Percentiles rank a stretch among this genome's conserved stretches.
phyloP scores from a whole-genome alignment of 2,888 invertebrate genomes.

The Ichneumon xanthorius region DNA sequence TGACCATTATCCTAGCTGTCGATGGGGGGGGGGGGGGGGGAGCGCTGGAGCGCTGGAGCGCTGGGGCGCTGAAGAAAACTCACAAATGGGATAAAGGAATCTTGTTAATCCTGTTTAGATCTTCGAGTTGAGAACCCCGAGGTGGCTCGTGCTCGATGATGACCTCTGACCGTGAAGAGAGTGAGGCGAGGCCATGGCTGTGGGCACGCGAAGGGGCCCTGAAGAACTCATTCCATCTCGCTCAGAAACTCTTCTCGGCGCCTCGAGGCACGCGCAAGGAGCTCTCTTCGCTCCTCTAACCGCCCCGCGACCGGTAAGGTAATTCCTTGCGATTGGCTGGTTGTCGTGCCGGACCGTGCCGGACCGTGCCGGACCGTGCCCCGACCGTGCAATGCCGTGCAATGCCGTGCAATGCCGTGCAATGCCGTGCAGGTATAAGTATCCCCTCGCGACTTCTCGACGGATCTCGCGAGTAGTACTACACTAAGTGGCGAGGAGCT shows the following conservation, averaged over 20 bases:
- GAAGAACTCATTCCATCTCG: slow-evolving; percentile 58
- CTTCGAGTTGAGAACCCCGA: slow-evolving; percentile 80
- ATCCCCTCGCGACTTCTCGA: slow-evolving; percentile 13
- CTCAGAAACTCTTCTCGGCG: slow-evolving; percentile 67
- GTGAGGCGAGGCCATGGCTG: slow-evolving; percentile 78
- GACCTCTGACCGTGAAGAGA: slow-evolving; percentile 84
- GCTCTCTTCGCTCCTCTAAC: slow-evolving; percentile 68
- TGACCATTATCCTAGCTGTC: slow-evolving; percentile 24
- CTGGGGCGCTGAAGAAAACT: not conserved
- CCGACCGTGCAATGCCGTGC: slow-evolving; percentile 40
- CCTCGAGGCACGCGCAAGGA: slow-evolving; percentile 83
- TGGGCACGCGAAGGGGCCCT: slow-evolving; percentile 81
- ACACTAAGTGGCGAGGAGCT: slow-evolving; percentile 37
- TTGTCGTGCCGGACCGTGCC: slow-evolving; percentile 73
- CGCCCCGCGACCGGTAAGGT: slow-evolving; percentile 50
- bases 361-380: slow-evolving; percentile 69
- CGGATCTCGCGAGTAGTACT: slow-evolving; percentile 29
- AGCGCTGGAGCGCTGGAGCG: too few species aligned
- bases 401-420: too few species aligned
- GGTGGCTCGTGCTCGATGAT: slow-evolving; percentile 83
- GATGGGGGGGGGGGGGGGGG: not conserved
- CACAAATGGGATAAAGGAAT: not conserved
- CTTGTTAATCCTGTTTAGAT: slow-evolving; percentile 26
- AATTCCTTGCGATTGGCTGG: slow-evolving; percentile 78
- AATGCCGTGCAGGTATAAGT: slow-evolving; percentile 36